Base-by-base conservation (phyloP, 2,797 vertebrate species). In the Dendrocincla tyrannina region DNA sequence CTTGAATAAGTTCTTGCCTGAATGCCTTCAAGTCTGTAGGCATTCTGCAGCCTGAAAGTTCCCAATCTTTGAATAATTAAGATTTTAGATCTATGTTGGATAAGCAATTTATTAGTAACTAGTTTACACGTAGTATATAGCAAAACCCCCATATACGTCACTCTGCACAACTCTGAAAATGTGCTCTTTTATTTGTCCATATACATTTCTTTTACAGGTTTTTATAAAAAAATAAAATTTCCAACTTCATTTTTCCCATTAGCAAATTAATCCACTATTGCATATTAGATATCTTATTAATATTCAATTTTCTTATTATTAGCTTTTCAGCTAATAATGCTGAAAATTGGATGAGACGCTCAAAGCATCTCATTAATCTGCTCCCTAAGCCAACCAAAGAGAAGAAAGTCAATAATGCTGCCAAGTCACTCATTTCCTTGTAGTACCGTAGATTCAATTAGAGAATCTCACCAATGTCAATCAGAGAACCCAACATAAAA, bases 301-400 rank as follows among this genome's bases (percentile, higher is more conserved):
- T 75, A 77, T 89, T 88, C 88, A 70, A 87, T 81, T 92, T 44
- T 55, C n/a, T 68, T 86, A 67, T 78, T 94, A 81, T 88, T 93
- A 92, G 64, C 13, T 91, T 94, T 75, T 78, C 81, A 90, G 44
- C 46, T 46, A 46, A 46, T 46, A 46, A 46, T 22, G 44, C 44
- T 46, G 44, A 46, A 46, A 46, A 11, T 46, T 20, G 22, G 44
- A 46, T 22, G 44, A 46, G 20, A 46, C 22, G 44, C 46, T 90
- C 37, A 74, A 53, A 94, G 66, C n/a, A 66, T 55, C 73, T 92
- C 76, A 88, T 93, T 89, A 89, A 68, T 93, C 66, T 82, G 28
- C 23, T 95, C n/a, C 3, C 3, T 82, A 79, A 94, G 17, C n/a
- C 44, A 88, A 52, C 10, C 42, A 68, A 44, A 72, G 44, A 46